These are phyloP conservation scores for Drosophila pruinosa DNA, from an alignment of 1,140 invertebrate genomes.

Conservation along the genomic window DNA sequence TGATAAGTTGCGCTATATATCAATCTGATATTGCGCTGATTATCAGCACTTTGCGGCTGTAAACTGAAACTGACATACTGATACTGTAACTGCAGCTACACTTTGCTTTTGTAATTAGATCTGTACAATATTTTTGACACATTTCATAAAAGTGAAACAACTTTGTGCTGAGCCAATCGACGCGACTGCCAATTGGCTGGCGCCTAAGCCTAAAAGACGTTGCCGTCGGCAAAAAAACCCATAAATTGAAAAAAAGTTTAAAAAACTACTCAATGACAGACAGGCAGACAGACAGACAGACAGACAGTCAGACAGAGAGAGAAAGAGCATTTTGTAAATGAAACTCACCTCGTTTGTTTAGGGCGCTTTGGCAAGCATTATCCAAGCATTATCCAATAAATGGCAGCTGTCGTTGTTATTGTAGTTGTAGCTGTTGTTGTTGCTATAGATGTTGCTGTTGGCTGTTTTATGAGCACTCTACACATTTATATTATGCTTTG, in stretches of 20 bases:
- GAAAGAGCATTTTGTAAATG: background rate
- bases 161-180: slow-evolving; percentile 34
- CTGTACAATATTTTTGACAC: slow-evolving; percentile 49
- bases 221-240: slow-evolving; percentile 51
- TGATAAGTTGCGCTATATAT: slow-evolving; percentile 25
- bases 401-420: slow-evolving; percentile 15
- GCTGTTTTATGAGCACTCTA: slow-evolving; percentile 10
- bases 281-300: no score
- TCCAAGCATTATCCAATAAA: slow-evolving; percentile 75
- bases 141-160: slow-evolving; percentile 22
- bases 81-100: slow-evolving; percentile 14
- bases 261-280: background rate
- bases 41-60: slow-evolving; percentile 29
- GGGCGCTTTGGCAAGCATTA: slow-evolving; percentile 49
- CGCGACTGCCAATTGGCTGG: slow-evolving; percentile 23
- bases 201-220: slow-evolving; percentile 56
- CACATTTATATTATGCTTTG: slow-evolving; percentile 48
- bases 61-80: slow-evolving; percentile 16
- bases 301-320: background rate
- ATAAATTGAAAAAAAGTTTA: slow-evolving; percentile 1
- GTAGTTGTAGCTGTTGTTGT: background rate
- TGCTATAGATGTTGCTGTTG: slow-evolving; percentile 19
- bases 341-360: slow-evolving; percentile 55
- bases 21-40: slow-evolving; percentile 41
- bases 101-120: slow-evolving; percentile 48